Base-by-base conservation (phyloP, 2,888 invertebrate genomes). In the Diplolepis rosae region DNA sequence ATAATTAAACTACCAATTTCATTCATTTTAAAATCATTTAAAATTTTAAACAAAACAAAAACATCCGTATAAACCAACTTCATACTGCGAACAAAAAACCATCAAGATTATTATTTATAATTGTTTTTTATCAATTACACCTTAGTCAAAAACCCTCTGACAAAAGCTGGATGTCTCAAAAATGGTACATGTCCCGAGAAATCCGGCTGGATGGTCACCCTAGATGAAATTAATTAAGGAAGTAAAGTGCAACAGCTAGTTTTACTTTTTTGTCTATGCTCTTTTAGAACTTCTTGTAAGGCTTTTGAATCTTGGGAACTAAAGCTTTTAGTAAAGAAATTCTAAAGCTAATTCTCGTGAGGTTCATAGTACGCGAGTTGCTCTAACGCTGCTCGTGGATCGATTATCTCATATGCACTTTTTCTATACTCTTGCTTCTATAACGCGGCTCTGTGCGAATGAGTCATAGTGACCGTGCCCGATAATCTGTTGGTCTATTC, bases 361-460 rank as follows among this genome's bases (percentile, higher is more conserved):
- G 54, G 32, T 32, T 54, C 32, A 52, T n/a, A 28, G 28, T 24
- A 50, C 50, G 50, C 42, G 15, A 15, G 22, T 54, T 54, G 54
- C 54, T 54, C 54, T 11, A 32, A 32, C 54, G 30, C 54, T 52
- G 52, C 52, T 28, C 28, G 52, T 24, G 61, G 24, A 61, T 39
- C 61, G 61, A 61, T 61, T 61, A 61, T 61, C 39, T 27, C 24
- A 22, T 15, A 30, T n/a, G 52, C 5, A n/a, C 7, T 61, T 61
- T 61, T 61, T 61, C 48, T 48, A 48, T 61, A 24, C 39, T 61
- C n/a, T 61, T 61, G 24, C 39, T 61, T 61, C 35, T 24, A 39
- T 61, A 61, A 61, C 39, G 61, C 61, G 24, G 52, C 28, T 7
- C 9, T 11, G 22, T 48, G 28, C n/a, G 32, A 56, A 27, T 61